Evolutionary conservation across 2,797 vertebrate species (phyloP), one percentile per base, ranked within the genome.

Genomic region (Sebastes wilsoni): DNA sequence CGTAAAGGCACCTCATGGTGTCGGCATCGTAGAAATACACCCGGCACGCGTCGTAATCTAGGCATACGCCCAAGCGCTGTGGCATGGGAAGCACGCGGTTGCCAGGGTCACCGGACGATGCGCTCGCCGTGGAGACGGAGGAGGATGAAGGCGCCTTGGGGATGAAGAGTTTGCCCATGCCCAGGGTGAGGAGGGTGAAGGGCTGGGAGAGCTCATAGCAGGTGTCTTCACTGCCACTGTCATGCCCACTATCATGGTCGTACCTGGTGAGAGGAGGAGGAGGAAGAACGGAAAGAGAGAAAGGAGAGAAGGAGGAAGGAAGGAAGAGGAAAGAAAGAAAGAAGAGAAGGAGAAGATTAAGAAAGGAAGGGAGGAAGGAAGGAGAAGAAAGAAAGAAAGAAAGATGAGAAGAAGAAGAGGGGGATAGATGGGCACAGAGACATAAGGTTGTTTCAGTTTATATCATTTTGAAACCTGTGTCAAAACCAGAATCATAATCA

Each of bases 191-290:
- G 46, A 99, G 93, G 1, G 96, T 98, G 89, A 98, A 98, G 68
- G 98, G 98, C 85, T 98, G 98, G 0, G 97, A 97, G 28, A 96
- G 92, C 75, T 99, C 99, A 2, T 96, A 97, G 86, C 94, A 95
- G 0, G 96, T 75, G 59, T 99, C 99, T 92, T 99, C 99, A 14
- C 98, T 99, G 76, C 98, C 99, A 0, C 98, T 99, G 95, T 99
- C 98, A 22, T 99, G 98, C 3, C 99, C 99, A 0, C 99, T 99
- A 88, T 99, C 98, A 65, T 99, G 99, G 77, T 99, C 99, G 0
- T 97, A 99, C 66, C 99, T 99, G 84, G n/a, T 67, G 12, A 36
- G 20, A 18, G 67, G 8, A 28, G 8, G 16, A 62, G 20, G 25
- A 42, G 1, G 11, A 18, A 18, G 11, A 18, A 18, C 14, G 1